Evolutionary conservation across 2,888 invertebrate genomes (phyloP).

Genomic region (Lamellibrachia columna): DNA sequence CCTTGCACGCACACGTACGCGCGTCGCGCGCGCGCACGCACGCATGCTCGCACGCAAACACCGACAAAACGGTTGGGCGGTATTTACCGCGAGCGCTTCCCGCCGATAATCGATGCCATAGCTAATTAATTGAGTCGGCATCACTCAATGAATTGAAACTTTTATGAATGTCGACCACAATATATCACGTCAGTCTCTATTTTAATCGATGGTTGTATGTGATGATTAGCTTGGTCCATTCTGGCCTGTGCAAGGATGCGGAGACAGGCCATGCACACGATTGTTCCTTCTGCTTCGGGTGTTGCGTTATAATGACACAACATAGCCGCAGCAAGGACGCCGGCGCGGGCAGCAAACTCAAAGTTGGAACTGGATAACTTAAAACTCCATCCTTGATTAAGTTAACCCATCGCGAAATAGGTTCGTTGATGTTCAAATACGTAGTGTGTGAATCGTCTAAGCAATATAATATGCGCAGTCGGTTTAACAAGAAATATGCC

Average conservation of each 20-base stretch:
- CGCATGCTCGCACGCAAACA: neutral
- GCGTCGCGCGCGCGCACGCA: neutral
- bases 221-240: neutral
- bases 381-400: no score
- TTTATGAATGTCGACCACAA: conserved; percentile 6
- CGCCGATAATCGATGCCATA: neutral
- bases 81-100: neutral
- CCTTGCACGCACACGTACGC: neutral
- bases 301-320: neutral
- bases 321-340: neutral
- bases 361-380: no score
- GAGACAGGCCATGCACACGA: neutral
- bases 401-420: no score
- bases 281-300: neutral
- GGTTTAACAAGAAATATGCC: no score
- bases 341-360: no score
- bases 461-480: no score
- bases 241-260: neutral
- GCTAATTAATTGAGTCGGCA: neutral
- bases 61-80: neutral
- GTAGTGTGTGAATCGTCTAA: no score
- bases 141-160: neutral
- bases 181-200: neutral
- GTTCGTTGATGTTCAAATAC: no score
- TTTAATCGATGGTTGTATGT: neutral